Base-by-base conservation (phyloP, 2,113 vertebrate genomes). In the Synodontis membranacea region DNA sequence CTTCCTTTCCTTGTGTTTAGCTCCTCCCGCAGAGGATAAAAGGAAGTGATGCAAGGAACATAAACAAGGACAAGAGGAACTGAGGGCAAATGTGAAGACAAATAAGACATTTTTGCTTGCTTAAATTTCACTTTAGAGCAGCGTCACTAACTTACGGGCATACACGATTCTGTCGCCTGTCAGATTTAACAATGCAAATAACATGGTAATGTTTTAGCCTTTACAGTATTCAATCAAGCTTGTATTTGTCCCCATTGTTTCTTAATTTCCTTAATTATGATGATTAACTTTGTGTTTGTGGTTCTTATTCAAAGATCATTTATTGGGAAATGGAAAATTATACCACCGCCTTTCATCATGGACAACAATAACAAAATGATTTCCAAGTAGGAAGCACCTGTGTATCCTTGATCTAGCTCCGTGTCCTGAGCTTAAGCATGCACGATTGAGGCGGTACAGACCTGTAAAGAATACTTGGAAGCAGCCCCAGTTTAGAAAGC, bases 51-150 rank as follows among this genome's bases (percentile, higher is more conserved):
- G 37, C 58, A 48, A 64, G 80, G 58, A 46, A 82, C 80, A 60
- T n/a, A 81, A 81, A 81, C 80, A 60, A 42, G 37, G 56, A 62
- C 80, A 82, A 82, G 80, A 48, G 28, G 42, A 64, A 82, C 56
- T 44, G 37, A 48, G 54, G 79, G 79, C 34, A 58, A 81, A 81
- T 60, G 79, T 60, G 37, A 58, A 25, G 34, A 37, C 78, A 58
- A 34, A 54, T 17, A 50, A 79, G n/a, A 37, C 48, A 79, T 79
- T 54, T 79, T 52, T 52, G 74, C 31, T 79, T 48, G 54, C 75
- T 50, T 31, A 58, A 25, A 34, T 60, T 81, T 60, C 79, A 81
- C 79, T 81, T 60, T 58, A 81, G 60, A 39, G 21, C 79, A 42
- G 19, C 54, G 3, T 81, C 37, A 58, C 50, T 5, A 75, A 19